These are phyloP conservation scores for Ganaspis sp. DNA, from an alignment of 1,140 invertebrate species.

Conservation along the genomic window DNA sequence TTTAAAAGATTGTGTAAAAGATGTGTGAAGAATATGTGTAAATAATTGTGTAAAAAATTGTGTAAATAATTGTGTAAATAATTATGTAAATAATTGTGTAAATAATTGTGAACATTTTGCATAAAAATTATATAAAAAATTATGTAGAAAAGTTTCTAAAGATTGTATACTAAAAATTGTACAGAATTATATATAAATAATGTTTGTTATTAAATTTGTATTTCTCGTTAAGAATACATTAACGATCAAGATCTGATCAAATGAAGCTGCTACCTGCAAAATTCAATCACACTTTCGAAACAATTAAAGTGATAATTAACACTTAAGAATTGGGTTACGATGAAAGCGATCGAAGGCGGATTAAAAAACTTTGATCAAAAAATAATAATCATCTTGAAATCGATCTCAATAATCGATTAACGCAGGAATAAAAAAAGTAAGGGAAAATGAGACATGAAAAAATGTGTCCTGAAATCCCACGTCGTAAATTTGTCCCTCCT, in stretches of 20 bases:
- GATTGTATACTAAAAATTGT: no score
- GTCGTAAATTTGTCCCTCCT: background rate
- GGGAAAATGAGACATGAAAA: background rate
- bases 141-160: no score
- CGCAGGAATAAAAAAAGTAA: background rate
- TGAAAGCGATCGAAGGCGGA: background rate
- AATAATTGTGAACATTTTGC: no score
- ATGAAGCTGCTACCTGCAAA: background rate
- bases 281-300: background rate
- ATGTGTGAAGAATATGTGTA: no score
- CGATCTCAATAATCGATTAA: background rate
- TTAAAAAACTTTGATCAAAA: background rate
- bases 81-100: no score
- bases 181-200: no score
- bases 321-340: background rate
- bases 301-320: constrained; percentile 10
- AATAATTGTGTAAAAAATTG: no score
- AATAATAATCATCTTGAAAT: background rate
- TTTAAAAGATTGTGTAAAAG: no score
- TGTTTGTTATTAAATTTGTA: no score
- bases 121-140: no score
- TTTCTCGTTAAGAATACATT: background rate
- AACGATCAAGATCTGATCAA: background rate
- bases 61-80: no score
- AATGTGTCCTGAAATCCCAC: background rate